These are phyloP conservation scores for Schrankia costaestrigalis DNA, from an alignment of 2,888 invertebrate genomes.

Conservation along the genomic window DNA sequence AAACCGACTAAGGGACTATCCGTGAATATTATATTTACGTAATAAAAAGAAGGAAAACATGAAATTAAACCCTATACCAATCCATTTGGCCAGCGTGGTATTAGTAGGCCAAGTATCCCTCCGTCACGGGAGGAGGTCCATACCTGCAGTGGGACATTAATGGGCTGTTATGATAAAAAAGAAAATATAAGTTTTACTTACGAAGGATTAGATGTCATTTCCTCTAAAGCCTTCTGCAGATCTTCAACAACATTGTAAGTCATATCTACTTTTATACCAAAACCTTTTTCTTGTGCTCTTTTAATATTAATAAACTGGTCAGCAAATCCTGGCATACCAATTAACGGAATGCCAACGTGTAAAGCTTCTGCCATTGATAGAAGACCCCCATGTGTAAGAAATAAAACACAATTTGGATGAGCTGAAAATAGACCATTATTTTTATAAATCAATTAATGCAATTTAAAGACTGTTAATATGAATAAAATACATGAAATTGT, in stretches of 20 bases:
- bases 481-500: too few species aligned
- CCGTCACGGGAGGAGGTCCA: too few species aligned
- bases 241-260: slow-evolving; percentile 24
- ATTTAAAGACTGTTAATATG: too few species aligned
- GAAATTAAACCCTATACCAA: too few species aligned
- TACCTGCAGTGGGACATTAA: too few species aligned
- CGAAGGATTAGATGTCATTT: slow-evolving; percentile 35
- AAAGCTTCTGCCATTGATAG: slow-evolving; percentile 49
- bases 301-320: slow-evolving; percentile 51
- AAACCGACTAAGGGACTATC: too few species aligned
- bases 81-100: too few species aligned
- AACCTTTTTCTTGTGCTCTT: slow-evolving; percentile 42
- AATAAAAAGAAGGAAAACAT: too few species aligned
- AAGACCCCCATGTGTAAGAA: slow-evolving; percentile 56
- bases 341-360: slow-evolving; percentile 45
- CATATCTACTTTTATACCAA: slow-evolving; percentile 36
- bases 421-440: slow-evolving; percentile 37
- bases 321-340: slow-evolving; percentile 50
- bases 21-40: too few species aligned
- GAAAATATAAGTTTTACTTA: slow-evolving; percentile 17
- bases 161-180: not conserved
- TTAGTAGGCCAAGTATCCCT: too few species aligned
- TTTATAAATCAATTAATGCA: too few species aligned
- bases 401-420: slow-evolving; percentile 51
- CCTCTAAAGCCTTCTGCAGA: slow-evolving; percentile 35